phyloP scores from a whole-genome alignment of 2,113 vertebrate species.

The Sturnus vulgaris region DNA sequence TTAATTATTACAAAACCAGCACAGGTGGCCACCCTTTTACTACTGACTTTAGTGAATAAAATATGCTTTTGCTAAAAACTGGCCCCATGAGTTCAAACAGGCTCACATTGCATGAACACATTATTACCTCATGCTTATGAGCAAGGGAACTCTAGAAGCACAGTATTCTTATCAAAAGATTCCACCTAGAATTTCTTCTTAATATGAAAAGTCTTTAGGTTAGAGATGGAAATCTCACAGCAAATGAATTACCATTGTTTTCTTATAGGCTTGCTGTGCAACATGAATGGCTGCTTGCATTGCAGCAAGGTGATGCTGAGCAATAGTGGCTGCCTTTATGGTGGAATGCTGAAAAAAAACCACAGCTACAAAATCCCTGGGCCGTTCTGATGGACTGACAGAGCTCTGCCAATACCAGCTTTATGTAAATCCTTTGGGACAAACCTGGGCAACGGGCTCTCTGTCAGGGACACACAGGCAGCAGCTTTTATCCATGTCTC shows the following conservation, averaged over 20 bases:
- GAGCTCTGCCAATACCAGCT: neutral
- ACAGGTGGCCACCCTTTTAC: neutral
- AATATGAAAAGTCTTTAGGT: neutral
- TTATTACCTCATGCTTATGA: neutral
- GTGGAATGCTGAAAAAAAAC: neutral
- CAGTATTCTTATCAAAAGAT: neutral
- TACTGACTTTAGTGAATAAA: neutral
- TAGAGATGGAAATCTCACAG: neutral
- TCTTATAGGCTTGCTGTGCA: neutral
- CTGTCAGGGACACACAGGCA: neutral
- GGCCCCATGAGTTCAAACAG: neutral
- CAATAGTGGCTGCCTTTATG: neutral
- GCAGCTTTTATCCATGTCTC: neutral
- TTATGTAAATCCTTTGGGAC: neutral
- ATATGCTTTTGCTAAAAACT: neutral
- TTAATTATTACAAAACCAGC: too few relatives aligned
- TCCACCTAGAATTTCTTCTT: neutral
- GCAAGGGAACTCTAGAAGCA: neutral
- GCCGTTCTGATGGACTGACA: neutral
- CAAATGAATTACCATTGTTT: neutral
- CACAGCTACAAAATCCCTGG: accelerated
- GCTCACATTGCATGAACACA: neutral
- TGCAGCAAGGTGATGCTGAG: neutral
- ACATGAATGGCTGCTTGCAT: neutral
- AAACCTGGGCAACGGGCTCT: neutral